Conservation (phyloP, 2,888 invertebrate species). For the Drosophila borborema region DNA sequence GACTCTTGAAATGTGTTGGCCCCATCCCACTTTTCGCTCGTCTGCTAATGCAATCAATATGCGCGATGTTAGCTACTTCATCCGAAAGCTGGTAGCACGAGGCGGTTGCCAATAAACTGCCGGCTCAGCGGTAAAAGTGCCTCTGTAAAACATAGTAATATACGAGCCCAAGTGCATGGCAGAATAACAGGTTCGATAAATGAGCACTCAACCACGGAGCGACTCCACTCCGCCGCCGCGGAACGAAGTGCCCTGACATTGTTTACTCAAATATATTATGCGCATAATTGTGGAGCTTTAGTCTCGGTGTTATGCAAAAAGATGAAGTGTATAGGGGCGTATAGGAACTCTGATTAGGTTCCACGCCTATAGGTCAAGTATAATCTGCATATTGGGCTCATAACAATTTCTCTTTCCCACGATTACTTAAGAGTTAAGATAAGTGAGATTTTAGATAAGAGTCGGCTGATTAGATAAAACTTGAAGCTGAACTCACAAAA, state of each 20-base stretch:
- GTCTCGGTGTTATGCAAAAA: slow-evolving; percentile 46
- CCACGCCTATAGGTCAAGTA: neutral
- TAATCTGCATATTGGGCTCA: slow-evolving; percentile 49
- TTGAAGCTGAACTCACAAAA: no score
- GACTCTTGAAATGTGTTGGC: neutral
- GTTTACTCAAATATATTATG: slow-evolving; percentile 69
- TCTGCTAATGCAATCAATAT: slow-evolving; percentile 37
- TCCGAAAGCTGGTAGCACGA: slow-evolving; percentile 15
- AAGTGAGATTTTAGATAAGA: slow-evolving; percentile 2
- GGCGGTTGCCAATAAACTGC: slow-evolving; percentile 23
- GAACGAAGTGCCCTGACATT: slow-evolving; percentile 18
- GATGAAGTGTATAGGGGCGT: slow-evolving; percentile 57
- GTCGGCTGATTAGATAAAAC: neutral
- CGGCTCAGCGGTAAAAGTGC: slow-evolving; percentile 51
- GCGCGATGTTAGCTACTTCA: slow-evolving; percentile 39
- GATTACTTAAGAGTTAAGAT: slow-evolving; percentile 19
- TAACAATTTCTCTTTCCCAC: slow-evolving; percentile 59
- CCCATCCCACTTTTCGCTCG: neutral
- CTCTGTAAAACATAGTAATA: slow-evolving; percentile 41
- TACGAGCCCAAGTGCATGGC: slow-evolving; percentile 50
- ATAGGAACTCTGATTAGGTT: slow-evolving; percentile 44
- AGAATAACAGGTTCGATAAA: slow-evolving; percentile 65
- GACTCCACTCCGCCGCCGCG: neutral
- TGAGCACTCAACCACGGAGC: slow-evolving; percentile 25
- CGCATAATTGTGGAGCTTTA: slow-evolving; percentile 65